phyloP scores from a whole-genome alignment of 2,113 vertebrate genomes.

The Promerops cafer region DNA sequence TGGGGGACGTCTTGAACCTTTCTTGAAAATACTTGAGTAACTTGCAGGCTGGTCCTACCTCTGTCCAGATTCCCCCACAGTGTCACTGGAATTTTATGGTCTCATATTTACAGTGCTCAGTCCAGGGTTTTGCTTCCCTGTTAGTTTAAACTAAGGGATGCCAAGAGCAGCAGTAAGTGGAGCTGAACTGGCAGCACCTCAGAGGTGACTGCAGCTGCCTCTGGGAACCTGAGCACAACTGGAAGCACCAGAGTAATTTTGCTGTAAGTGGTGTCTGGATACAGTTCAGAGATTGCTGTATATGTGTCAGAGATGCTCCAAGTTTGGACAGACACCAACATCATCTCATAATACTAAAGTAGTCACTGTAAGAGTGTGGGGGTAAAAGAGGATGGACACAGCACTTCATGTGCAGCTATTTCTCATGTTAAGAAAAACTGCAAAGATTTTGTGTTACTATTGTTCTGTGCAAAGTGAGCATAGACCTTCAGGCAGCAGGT shows the following conservation, averaged over 20 bases:
- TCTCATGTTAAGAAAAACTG: neutral
- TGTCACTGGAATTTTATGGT: neutral
- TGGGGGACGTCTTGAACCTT: neutral
- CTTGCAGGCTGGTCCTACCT: neutral
- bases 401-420: neutral
- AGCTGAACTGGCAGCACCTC: neutral
- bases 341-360: neutral
- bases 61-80: neutral
- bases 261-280: neutral
- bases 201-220: neutral
- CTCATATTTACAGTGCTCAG: neutral
- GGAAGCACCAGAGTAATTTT: neutral
- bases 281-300: neutral
- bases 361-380: fast-evolving
- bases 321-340: neutral
- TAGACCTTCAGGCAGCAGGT: neutral
- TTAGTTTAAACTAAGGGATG: neutral
- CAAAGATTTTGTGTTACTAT: neutral
- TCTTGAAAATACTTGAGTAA: neutral
- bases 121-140: neutral
- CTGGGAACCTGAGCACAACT: neutral
- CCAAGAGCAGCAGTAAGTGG: neutral
- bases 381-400: neutral
- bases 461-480: neutral
- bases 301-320: neutral